These are phyloP conservation scores for Psammodynastes pulverulentus DNA, from an alignment of 2,113 vertebrate species.

Conservation along the genomic window DNA sequence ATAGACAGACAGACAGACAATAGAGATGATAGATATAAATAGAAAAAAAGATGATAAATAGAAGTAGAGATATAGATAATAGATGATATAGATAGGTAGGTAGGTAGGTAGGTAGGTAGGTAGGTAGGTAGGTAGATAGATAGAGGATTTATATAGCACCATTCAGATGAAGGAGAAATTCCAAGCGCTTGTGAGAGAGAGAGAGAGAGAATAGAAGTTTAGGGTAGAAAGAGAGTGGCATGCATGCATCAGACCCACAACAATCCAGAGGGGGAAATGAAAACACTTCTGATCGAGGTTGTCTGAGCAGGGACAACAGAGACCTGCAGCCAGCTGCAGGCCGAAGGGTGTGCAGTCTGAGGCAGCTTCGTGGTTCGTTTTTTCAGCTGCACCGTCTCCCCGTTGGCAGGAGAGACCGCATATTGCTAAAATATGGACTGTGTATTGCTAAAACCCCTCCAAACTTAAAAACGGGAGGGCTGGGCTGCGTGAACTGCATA, in stretches of 20 bases:
- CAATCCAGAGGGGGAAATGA: background rate
- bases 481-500: fast-evolving
- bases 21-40: too few relatives aligned
- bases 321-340: background rate
- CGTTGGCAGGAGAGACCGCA: background rate
- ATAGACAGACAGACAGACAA: too few relatives aligned
- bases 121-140: too few relatives aligned
- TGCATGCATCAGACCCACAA: background rate
- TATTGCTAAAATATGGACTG: background rate
- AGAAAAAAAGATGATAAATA: too few relatives aligned
- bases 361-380: background rate
- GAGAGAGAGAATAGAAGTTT: fast-evolving
- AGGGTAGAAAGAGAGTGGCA: background rate
- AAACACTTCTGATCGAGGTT: fast-evolving
- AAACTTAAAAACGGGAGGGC: background rate
- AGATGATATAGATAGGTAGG: background rate
- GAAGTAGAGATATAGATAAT: too few relatives aligned
- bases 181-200: fast-evolving
- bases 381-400: background rate
- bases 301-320: fast-evolving
- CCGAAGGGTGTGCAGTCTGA: background rate
- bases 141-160: slow-evolving; percentile 3
- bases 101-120: too few relatives aligned
- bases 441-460: background rate
- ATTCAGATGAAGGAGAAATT: background rate